Evolutionary conservation across 2,888 invertebrate genomes (phyloP), one percentile per base, ranked within the genome.

Genomic region (Lasioglossum calceatum): DNA sequence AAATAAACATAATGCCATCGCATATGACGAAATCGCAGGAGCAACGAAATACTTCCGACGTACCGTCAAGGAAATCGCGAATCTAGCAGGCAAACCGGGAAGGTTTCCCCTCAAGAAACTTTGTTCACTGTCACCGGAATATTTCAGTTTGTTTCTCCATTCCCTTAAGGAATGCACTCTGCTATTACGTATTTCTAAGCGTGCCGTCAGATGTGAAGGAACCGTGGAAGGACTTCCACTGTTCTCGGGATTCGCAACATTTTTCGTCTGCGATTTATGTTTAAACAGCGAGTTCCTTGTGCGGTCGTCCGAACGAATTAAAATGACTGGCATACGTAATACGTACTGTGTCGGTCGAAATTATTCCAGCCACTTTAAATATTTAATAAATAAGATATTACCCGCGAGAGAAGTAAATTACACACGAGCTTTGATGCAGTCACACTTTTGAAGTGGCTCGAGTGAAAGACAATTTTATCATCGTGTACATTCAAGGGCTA

Each of bases 131-230:
- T 81, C 87, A 72, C 75, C 44, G 83, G 83, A 88, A 90, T 90
- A 87, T 90, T 90, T 84, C 79, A 87, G 88, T 90, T 87, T 84
- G 86, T 84, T 88, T 86, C 82, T 79, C 44, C 78, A 82, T 76
- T 73, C 75, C 81, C 81, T 78, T 70, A 75, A 78, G 79, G 84
- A 84, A 87, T 86, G 81, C 85, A 81, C 64, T 81, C 76, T 70
- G 79, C 77, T 85, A 86, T 89, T 84, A 82, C 39, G 70, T 70
- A 64, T 64, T 64, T 64, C 23, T 70, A 67, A 83, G 86, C 70
- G 61, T 16, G 19, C 36, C 72, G 77, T 79, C 64, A 67, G 79
- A 75, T 47, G 50, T 47, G 61, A 74, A 36, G 61, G 71, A 36
- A 64, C 23, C 32, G 44, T 77, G 64, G 61, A 75, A 54, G 39